Evolutionary conservation across 64 coral and sea anemone genomes (phyloP).

Genomic region (Dendronephthya gigantea): DNA sequence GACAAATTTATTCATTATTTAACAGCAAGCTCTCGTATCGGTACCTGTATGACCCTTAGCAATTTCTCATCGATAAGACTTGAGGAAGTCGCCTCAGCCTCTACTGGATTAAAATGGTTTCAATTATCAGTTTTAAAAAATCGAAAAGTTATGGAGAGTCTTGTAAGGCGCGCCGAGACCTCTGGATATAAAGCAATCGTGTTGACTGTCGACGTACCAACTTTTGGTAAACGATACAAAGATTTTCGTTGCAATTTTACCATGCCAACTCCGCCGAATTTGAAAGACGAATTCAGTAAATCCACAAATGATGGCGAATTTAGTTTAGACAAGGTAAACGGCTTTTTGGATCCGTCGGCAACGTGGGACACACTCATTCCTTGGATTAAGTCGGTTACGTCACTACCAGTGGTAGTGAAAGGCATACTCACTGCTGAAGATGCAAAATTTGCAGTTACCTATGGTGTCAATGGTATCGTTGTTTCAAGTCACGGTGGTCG

Average conservation of each 20-base stretch:
- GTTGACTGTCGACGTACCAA: conserved; percentile 26
- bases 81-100: conserved; percentile 31
- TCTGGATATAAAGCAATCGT: conserved; percentile 43
- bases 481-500: not conserved
- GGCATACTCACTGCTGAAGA: not conserved
- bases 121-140: not conserved
- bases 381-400: not conserved
- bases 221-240: not conserved
- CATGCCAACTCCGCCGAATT: not conserved
- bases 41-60: conserved; percentile 38
- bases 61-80: not conserved
- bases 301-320: not conserved
- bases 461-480: not conserved
- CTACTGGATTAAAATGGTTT: conserved; percentile 38
- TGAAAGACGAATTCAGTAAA: not conserved
- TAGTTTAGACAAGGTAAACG: not conserved
- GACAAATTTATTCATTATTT: too few relatives aligned
- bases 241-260: conserved; percentile 20
- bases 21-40: conserved; percentile 4
- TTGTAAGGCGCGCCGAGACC: conserved; percentile 27
- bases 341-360: not conserved
- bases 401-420: not conserved
- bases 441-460: not conserved
- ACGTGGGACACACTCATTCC: not conserved
- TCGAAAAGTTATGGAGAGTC: not conserved